These are phyloP conservation scores for Sycobia sp. DNA, from an alignment of 1,140 invertebrate species.

Conservation along the genomic window DNA sequence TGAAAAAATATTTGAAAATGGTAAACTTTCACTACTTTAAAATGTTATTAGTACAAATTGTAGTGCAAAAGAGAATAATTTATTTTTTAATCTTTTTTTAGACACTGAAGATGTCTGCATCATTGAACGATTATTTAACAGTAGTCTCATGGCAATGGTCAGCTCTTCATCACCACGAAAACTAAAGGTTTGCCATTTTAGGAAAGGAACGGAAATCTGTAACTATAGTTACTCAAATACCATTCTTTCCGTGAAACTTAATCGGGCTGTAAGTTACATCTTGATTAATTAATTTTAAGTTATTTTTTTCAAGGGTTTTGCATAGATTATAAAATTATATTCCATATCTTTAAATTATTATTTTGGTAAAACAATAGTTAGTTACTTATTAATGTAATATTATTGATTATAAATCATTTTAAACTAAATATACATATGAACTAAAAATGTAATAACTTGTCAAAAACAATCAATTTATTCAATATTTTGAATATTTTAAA, in stretches of 20 bases:
- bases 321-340: too few species aligned
- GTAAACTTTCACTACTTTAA: conserved; percentile 53
- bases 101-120: conserved; percentile 84
- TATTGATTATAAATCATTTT: too few species aligned
- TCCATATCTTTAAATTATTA: too few species aligned
- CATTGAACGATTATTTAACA: conserved; percentile 95
- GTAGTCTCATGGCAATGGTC: conserved; percentile 94
- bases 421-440: too few species aligned
- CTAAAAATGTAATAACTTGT: too few species aligned
- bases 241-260: conserved; percentile 94
- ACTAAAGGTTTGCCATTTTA: conserved; percentile 96
- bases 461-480: too few species aligned
- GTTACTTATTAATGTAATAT: too few species aligned
- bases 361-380: too few species aligned
- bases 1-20: conserved; percentile 86
- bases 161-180: conserved; percentile 89
- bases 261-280: conserved; percentile 83
- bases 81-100: not conserved
- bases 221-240: conserved; percentile 98
- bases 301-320: too few species aligned
- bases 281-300: too few species aligned
- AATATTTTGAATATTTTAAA: too few species aligned
- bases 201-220: conserved; percentile 97
- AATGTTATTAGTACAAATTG: conserved; percentile 21
- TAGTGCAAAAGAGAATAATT: too few species aligned